Percentiles rank a stretch among this genome's conserved stretches.
phyloP scores from a whole-genome alignment of 2,888 invertebrate species.

The Xestia rhomboidea region DNA sequence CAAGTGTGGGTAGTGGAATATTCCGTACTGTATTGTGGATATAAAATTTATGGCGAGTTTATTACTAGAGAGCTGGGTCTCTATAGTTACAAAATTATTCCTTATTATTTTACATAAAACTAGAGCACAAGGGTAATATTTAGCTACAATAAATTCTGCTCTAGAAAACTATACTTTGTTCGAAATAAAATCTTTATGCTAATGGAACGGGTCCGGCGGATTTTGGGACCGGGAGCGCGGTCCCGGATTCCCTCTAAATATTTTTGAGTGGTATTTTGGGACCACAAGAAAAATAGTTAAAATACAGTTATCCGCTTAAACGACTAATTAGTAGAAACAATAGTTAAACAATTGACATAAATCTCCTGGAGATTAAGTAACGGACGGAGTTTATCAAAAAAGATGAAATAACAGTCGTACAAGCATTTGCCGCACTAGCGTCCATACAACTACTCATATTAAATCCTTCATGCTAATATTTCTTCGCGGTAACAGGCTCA shows the following conservation, averaged over 20 bases:
- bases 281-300: too few species aligned
- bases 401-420: too few species aligned
- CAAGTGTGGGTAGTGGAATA: slow-evolving; percentile 47
- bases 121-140: neutral
- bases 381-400: too few species aligned
- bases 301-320: too few species aligned
- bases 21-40: slow-evolving; percentile 24
- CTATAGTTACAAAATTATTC: neutral
- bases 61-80: slow-evolving; percentile 31
- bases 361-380: too few species aligned
- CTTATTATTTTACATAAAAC: slow-evolving; percentile 10
- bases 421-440: too few species aligned
- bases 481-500: slow-evolving; percentile 23
- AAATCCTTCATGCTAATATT: slow-evolving; percentile 21
- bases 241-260: too few species aligned
- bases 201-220: too few species aligned
- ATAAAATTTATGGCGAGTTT: slow-evolving; percentile 20
- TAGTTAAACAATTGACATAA: too few species aligned
- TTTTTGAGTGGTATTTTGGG: too few species aligned
- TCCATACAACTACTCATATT: slow-evolving; percentile 6
- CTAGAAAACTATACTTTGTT: slow-evolving; percentile 5
- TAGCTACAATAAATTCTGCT: slow-evolving; percentile 7
- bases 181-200: slow-evolving; percentile 26
- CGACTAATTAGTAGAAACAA: too few species aligned
- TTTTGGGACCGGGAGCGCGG: too few species aligned